Evolutionary conservation across 2,113 vertebrate genomes (phyloP), one percentile per base, ranked within the genome.

Genomic region (Artemisiospiza belli): DNA sequence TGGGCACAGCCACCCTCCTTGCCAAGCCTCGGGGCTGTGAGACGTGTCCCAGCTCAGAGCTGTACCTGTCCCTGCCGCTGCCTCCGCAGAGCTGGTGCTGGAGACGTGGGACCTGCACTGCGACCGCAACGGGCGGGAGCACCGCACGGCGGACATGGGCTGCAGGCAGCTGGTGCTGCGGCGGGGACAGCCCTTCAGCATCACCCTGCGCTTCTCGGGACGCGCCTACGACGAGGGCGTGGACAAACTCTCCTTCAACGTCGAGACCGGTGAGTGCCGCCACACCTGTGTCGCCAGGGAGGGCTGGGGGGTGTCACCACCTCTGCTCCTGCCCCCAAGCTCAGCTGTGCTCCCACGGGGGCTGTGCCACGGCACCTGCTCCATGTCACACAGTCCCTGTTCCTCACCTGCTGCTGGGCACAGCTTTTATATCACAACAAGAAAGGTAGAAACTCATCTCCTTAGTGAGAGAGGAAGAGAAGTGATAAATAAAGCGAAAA

Each of bases 121-220:
- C 18, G 94, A 98, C 58, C 96, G 90, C 89, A 99, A 99, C 13
- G 98, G 98, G 92, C 94, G 10, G 2, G 98, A 98, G 90, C 99
- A 99, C 97, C 98, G 95, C 19, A 99, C 99, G 0, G 97, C 97
- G 0, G 98, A 98, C 54, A 98, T 98, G 49, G 98, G 98, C 16
- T 49, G 76, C 7, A 83, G 97, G 19, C 97, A 91, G 49, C 98
- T 99, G 92, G 98, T 99, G 12, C 96, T 99, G 73, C 98, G 99
- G 63, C 97, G 99, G 37, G 99, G 99, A 1, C 99, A 99, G 90
- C 67, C 95, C 24, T 99, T 99, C 95, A 39, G 75, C 37, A 68
- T 99, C 97, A 98, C 96, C 4, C 98, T 99, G 83, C 69, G 93
- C 91, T 99, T 99, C 39, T 95, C 95, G 3, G 98, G 98, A 17